Evolutionary conservation across 2,113 vertebrate genomes (phyloP).

Genomic region (Synchiropus splendidus): DNA sequence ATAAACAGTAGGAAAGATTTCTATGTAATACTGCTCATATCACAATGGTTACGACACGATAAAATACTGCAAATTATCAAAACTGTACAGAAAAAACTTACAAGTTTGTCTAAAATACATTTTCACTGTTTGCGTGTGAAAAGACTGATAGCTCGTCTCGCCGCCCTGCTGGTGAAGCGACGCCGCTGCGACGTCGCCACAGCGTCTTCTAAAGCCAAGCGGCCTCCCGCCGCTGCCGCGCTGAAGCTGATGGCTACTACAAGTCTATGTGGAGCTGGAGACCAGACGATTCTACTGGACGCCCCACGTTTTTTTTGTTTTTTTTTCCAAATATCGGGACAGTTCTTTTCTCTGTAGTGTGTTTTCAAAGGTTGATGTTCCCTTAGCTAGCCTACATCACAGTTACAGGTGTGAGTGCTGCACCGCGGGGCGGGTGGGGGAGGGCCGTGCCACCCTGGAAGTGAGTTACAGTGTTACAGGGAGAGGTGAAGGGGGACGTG

Average conservation of each 20-base stretch:
- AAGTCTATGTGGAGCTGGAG: conserved; percentile 36
- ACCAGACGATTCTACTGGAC: conserved; percentile 21
- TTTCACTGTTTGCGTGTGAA: conserved; percentile 77
- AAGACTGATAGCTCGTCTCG: conserved; percentile 51
- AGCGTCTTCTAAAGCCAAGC: not conserved
- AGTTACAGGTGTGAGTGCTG: conserved; percentile 58
- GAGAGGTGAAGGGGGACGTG: no score
- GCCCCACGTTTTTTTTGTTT: conserved; percentile 5
- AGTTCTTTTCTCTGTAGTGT: conserved; percentile 17
- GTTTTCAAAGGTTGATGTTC: conserved; percentile 36
- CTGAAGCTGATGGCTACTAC: conserved; percentile 37
- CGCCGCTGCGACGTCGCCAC: not conserved
- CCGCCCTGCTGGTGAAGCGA: not conserved
- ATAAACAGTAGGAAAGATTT: conserved; percentile 94
- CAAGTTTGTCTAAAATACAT: conserved; percentile 96
- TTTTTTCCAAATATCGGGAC: conserved; percentile 11
- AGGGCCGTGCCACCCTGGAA: conserved; percentile 38
- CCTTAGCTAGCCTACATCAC: conserved; percentile 60
- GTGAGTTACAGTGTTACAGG: conserved; percentile 11
- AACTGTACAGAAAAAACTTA: conserved; percentile 91
- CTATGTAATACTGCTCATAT: conserved; percentile 86
- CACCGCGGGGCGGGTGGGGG: conserved; percentile 30
- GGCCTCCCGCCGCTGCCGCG: not conserved
- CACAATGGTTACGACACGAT: conserved; percentile 90
- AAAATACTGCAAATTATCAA: conserved; percentile 99